Conservation (phyloP, 1,140 invertebrate genomes). For the Bradynema listronoti region DNA sequence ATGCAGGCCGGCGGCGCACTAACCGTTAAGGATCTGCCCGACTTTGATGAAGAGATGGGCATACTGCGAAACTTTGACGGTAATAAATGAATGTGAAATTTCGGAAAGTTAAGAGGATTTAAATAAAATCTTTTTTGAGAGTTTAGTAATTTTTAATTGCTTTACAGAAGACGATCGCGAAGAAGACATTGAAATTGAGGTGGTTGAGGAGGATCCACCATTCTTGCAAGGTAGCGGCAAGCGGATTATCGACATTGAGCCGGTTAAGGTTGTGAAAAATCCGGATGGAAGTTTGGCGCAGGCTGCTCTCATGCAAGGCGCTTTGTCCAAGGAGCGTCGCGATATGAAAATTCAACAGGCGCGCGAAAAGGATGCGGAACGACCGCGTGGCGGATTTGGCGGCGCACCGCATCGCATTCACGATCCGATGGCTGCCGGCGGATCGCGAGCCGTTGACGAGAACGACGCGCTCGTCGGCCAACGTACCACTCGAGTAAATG, state of each 20-base stretch:
- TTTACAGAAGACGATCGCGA: slow-evolving; percentile 69
- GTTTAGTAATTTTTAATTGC: slow-evolving; percentile 40
- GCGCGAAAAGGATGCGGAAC: slow-evolving; percentile 69
- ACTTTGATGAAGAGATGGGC: slow-evolving; percentile 63
- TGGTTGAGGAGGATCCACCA: slow-evolving; percentile 95
- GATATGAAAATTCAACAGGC: slow-evolving; percentile 61
- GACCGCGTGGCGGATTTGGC: slow-evolving; percentile 63
- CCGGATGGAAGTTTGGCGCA: slow-evolving; percentile 93
- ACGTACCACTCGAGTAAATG: slow-evolving; percentile 14
- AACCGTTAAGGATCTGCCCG: slow-evolving; percentile 60
- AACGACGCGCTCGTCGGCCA: slow-evolving; percentile 35
- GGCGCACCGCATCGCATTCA: slow-evolving; percentile 71
- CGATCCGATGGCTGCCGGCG: slow-evolving; percentile 68
- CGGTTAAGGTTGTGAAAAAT: slow-evolving; percentile 94
- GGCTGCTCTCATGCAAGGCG: slow-evolving; percentile 98
- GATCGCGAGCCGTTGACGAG: slow-evolving; percentile 26
- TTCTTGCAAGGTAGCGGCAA: slow-evolving; percentile 72
- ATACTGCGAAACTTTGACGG: slow-evolving; percentile 60
- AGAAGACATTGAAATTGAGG: slow-evolving; percentile 96
- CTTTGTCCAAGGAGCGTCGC: slow-evolving; percentile 87
- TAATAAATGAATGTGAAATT: slow-evolving; percentile 16
- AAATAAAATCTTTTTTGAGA: background rate
- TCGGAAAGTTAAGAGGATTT: too few species aligned
- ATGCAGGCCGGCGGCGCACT: slow-evolving; percentile 59
- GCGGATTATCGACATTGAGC: slow-evolving; percentile 77